Percentiles rank a stretch among this genome's conserved stretches.
These are phyloP conservation scores for Synergus laeviventris DNA, from an alignment of 2,888 invertebrate species.

Conservation along the genomic window DNA sequence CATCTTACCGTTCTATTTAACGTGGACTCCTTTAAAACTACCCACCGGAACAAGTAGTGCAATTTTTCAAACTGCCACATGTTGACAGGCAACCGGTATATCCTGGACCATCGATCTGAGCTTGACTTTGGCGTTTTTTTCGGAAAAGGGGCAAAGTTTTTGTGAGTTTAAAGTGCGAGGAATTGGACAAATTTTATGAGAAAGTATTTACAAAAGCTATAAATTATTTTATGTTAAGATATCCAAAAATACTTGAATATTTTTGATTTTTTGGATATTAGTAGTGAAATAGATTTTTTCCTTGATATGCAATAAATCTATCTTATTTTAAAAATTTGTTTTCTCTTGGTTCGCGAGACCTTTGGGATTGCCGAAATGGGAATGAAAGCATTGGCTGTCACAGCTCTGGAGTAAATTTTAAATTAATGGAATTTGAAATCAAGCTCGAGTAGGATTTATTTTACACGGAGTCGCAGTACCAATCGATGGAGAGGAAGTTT, in stretches of 20 bases:
- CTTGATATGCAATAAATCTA: background rate
- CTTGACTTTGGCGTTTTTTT: background rate
- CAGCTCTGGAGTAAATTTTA: background rate
- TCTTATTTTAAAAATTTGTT: background rate
- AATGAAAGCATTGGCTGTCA: conserved; percentile 28
- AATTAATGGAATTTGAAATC: conserved; percentile 27
- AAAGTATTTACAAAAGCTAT: conserved; percentile 43
- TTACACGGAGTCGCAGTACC: background rate
- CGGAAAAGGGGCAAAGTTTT: conserved; percentile 8
- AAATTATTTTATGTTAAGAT: conserved; percentile 50
- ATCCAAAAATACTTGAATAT: conserved; percentile 60
- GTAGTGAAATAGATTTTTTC: background rate
- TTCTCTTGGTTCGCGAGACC: background rate
- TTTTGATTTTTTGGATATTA: background rate
- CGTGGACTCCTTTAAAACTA: background rate
- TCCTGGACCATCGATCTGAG: background rate
- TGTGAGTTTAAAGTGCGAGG: background rate
- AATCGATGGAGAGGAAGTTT: conserved; percentile 18
- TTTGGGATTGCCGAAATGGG: background rate
- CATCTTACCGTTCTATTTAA: background rate
- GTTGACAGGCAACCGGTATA: conserved; percentile 1
- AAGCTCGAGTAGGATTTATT: conserved; percentile 24
- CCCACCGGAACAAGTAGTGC: background rate
- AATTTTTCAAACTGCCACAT: conserved; percentile 17
- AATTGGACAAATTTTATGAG: background rate